These are phyloP conservation scores for Promerops cafer DNA, from an alignment of 2,113 vertebrate genomes.

Conservation along the genomic window DNA sequence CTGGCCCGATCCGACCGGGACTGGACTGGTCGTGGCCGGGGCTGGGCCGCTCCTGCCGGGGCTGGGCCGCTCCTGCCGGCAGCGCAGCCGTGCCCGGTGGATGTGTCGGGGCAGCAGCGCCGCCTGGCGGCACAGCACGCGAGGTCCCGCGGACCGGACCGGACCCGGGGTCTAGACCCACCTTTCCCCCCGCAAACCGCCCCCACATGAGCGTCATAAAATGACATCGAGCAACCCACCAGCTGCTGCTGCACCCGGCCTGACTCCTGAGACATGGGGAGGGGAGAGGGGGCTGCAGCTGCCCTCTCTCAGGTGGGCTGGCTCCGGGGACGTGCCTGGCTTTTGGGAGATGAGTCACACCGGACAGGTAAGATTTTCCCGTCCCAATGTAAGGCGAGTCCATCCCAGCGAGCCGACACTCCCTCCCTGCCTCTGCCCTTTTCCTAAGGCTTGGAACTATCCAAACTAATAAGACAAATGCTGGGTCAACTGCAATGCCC, in stretches of 20 bases:
- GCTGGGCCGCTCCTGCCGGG: not conserved
- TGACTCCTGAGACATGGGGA: not conserved
- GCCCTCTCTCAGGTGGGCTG: not conserved
- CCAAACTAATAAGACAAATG: not conserved
- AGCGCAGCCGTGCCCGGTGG: not conserved
- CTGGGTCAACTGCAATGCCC: not conserved
- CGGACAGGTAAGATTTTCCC: not conserved
- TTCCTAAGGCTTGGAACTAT: not conserved
- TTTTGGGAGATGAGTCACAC: not conserved
- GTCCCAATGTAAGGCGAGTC: not conserved
- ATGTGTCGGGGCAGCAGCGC: not conserved
- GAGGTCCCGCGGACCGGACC: fast-evolving
- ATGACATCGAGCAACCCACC: not conserved
- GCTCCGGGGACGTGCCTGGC: not conserved
- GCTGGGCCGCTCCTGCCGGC: too few relatives aligned
- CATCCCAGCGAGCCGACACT: not conserved
- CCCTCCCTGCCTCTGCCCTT: not conserved
- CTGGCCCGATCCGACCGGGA: too few relatives aligned
- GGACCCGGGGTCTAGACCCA: fast-evolving
- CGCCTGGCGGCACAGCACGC: not conserved
- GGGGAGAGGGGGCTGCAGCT: not conserved
- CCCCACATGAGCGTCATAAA: fast-evolving
- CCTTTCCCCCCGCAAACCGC: not conserved
- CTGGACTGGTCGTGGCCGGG: too few relatives aligned
- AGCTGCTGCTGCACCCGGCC: not conserved